Conservation (phyloP, 2,797 vertebrate genomes). For the Lepidocolaptes lacrymiger region DNA sequence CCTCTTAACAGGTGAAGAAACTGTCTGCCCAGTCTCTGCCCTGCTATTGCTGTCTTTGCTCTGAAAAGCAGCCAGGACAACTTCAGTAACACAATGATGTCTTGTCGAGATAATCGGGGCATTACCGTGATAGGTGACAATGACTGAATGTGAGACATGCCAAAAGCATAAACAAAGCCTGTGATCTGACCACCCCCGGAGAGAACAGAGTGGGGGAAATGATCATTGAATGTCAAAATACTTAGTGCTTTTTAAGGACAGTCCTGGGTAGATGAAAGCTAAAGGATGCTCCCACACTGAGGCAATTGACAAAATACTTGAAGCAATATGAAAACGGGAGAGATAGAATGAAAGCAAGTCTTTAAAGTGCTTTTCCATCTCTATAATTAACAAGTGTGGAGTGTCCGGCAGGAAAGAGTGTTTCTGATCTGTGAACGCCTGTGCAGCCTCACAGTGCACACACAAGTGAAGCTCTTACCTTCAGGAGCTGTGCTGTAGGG, state of each 20-base stretch:
- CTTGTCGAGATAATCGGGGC: neutral
- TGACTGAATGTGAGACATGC: neutral
- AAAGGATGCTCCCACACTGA: neutral
- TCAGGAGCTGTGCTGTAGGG: neutral
- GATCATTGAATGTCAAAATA: neutral
- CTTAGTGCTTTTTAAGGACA: neutral
- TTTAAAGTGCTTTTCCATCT: neutral
- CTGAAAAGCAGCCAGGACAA: neutral
- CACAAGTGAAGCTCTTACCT: neutral
- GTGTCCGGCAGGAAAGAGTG: neutral
- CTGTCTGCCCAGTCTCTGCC: neutral
- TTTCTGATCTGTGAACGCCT: neutral
- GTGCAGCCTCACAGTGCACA: neutral
- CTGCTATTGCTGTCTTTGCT: neutral
- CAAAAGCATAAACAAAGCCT: neutral
- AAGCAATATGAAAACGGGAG: neutral
- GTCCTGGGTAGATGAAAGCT: neutral
- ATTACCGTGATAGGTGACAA: neutral
- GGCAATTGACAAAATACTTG: neutral
- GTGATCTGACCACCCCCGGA: neutral
- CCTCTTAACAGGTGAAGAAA: neutral
- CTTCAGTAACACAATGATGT: neutral
- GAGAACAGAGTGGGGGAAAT: fast-evolving
- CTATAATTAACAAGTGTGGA: neutral
- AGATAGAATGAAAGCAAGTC: neutral